Evolutionary conservation across 2,888 invertebrate genomes (phyloP).

Genomic region (Diaprepes abbreviatus): DNA sequence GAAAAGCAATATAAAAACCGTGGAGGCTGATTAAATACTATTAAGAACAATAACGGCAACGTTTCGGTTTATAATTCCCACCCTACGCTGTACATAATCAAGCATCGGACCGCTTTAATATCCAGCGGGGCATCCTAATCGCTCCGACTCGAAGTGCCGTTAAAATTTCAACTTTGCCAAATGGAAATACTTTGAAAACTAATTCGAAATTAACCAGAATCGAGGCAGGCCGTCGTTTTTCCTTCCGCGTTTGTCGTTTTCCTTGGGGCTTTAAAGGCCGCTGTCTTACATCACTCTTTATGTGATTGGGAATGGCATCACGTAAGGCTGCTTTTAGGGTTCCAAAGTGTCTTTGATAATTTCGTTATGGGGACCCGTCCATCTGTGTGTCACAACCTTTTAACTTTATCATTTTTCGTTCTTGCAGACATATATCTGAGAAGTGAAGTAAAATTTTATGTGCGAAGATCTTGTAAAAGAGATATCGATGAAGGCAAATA

Average conservation of each 20-base stretch:
- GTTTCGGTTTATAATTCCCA: neutral
- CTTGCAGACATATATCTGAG: too few relatives aligned
- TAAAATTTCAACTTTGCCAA: constrained; percentile 47
- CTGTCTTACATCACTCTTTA: constrained; percentile 2
- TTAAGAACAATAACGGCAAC: neutral
- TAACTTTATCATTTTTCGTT: too few relatives aligned
- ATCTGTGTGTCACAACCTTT: too few relatives aligned
- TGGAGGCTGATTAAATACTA: constrained; percentile 8
- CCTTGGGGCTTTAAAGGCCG: neutral
- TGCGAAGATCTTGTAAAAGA: too few relatives aligned
- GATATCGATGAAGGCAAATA: too few relatives aligned
- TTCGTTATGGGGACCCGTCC: too few relatives aligned
- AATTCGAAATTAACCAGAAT: constrained; percentile 64
- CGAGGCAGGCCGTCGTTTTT: constrained; percentile 51
- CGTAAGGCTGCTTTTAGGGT: too few relatives aligned
- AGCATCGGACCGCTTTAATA: constrained; percentile 12
- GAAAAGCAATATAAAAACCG: constrained; percentile 1
- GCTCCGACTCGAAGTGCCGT: constrained; percentile 8
- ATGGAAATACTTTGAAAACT: constrained; percentile 65
- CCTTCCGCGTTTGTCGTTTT: neutral
- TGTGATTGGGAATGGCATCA: neutral
- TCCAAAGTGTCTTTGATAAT: too few relatives aligned
- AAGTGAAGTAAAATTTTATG: too few relatives aligned
- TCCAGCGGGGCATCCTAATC: constrained; percentile 27
- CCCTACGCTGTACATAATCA: constrained; percentile 13